Conservation (phyloP, 1,140 invertebrate genomes). For the Drosophila azteca region DNA sequence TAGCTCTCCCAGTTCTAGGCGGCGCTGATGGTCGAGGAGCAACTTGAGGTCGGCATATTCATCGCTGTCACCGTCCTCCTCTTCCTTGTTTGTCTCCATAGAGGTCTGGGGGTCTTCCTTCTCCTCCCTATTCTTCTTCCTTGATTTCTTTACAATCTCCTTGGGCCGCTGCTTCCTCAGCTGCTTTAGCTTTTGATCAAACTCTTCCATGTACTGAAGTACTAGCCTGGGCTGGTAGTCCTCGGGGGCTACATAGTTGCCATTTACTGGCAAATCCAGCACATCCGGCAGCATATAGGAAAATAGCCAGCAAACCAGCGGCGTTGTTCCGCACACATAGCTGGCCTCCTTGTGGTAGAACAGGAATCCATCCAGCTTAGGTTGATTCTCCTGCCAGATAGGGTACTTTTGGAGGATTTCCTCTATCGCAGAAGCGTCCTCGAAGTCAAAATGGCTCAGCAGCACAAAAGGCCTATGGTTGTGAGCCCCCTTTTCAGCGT, state of each 20-base stretch:
- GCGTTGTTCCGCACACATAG: conserved; percentile 91
- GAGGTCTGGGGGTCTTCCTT: neutral
- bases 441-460: conserved; percentile 63
- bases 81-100: conserved; percentile 25
- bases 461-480: conserved; percentile 60
- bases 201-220: conserved; percentile 84
- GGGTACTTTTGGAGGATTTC: conserved; percentile 60
- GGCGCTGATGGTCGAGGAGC: conserved; percentile 59
- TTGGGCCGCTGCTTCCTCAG: conserved; percentile 17
- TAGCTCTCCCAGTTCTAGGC: conserved; percentile 66
- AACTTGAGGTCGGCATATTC: conserved; percentile 48
- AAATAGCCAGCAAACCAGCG: conserved; percentile 95
- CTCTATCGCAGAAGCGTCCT: conserved; percentile 46
- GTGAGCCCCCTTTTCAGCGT: conserved; percentile 24
- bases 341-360: conserved; percentile 92
- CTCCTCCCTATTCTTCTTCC: conserved; percentile 5
- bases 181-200: conserved; percentile 75
- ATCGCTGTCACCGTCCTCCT: conserved; percentile 42
- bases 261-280: conserved; percentile 85
- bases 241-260: conserved; percentile 82
- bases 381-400: conserved; percentile 67
- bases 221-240: conserved; percentile 84
- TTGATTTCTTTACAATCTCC: neutral
- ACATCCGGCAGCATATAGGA: conserved; percentile 94
- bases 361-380: conserved; percentile 89